Evolutionary conservation across 92 coral and sea anemone species (phyloP), one percentile per base, ranked within the genome.

Genomic region (Parazoanthus swiftii): DNA sequence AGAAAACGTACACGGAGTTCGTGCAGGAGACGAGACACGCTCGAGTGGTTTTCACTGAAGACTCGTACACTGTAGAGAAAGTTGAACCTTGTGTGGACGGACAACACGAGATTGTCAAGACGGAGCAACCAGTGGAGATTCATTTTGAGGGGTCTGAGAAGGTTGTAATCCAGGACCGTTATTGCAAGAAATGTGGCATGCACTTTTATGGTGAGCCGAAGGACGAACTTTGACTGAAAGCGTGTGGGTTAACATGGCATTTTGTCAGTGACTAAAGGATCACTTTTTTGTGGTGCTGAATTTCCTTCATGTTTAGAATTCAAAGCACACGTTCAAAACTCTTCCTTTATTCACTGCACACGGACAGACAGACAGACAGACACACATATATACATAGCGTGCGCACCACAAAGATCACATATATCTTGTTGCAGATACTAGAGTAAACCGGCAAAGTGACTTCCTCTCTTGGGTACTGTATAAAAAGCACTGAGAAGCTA

Each of bases 111-210:
- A 92, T 90, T 18, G 92, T 92, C 75, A 84, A 92, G 77, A 59
- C 96, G 51, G 77, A 90, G 46, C 89, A 93, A 54, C 94, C 96
- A 37, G 89, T 89, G 25, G 91, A 89, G 90, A 87, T 92, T 43
- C 89, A 88, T 73, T 88, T 93, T 89, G 89, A 93, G n/a, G 96
- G 89, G 36, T 56, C 70, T 20, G 77, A 85, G 13, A 89, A 88
- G 77, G 85, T 81, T 1, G 51, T 92, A 16, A 59, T 92, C 23
- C 92, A 91, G 79, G 96, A 93, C 85, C 66, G 91, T 67, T 93
- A 82, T 86, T 91, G 96, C 88, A 86, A 92, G 88, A 93, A 91
- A 85, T 93, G 94, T 82, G 96, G 96, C 37, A 85, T 89, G 86
- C 94, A 93, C 83, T 93, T 91, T 75, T 91, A 72, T 56, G 51